These are phyloP conservation scores for Triplophysa yarkandensis DNA, from an alignment of 2,797 vertebrate species.

Conservation along the genomic window DNA sequence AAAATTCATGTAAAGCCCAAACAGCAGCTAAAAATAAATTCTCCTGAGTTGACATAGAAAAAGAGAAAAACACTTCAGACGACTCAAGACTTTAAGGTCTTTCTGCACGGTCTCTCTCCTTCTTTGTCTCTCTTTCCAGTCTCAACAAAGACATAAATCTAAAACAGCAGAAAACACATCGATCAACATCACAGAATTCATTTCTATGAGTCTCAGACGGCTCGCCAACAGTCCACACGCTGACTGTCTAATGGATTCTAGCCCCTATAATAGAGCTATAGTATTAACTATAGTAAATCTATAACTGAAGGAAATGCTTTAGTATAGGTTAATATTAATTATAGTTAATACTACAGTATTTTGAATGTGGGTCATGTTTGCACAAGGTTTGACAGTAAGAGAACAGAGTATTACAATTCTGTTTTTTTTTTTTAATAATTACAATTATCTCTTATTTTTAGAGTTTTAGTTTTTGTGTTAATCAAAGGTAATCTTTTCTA, in stretches of 20 bases:
- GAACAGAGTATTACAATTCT: too few species aligned
- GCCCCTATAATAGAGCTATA: neutral
- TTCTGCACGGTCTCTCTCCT: neutral
- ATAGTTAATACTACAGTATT: too few species aligned
- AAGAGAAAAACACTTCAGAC: neutral
- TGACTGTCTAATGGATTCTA: neutral
- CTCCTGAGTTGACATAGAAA: slow-evolving; percentile 16
- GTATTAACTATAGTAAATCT: too few species aligned
- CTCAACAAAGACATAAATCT: neutral
- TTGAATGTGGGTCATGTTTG: too few species aligned
- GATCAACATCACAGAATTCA: neutral
- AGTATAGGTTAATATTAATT: too few species aligned
- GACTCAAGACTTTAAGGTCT: slow-evolving; percentile 25
- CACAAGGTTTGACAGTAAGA: too few species aligned
- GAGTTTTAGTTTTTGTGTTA: too few species aligned
- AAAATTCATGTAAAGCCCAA: slow-evolving; percentile 9
- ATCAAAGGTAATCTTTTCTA: too few species aligned
- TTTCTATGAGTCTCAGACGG: neutral
- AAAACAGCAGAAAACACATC: neutral
- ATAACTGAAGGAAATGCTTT: too few species aligned
- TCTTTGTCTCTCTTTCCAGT: slow-evolving; percentile 2
- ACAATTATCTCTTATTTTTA: too few species aligned
- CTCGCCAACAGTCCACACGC: neutral
- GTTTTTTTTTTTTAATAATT: too few species aligned
- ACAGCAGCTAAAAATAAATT: neutral